Evolutionary conservation across 2,888 invertebrate species (phyloP), one percentile per base, ranked within the genome.

Genomic region (Strigamia transsilvanica): DNA sequence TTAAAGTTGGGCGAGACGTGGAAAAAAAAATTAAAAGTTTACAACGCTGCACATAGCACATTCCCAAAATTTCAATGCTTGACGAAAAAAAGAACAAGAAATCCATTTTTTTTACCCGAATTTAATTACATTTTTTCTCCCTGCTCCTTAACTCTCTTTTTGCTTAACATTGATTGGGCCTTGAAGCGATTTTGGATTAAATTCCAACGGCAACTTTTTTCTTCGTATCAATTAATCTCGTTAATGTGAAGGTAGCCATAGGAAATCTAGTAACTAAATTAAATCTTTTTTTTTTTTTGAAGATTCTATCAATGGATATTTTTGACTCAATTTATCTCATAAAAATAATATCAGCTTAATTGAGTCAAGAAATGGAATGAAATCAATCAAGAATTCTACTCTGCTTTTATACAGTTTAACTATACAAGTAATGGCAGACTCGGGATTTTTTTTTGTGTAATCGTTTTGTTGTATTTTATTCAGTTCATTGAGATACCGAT

Each of bases 171-270:
- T 73, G 73, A 73, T 73, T 73, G 73, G 73, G 32, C 73, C 73
- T 73, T n/a, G 27, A 23, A 73, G 73, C 73, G 27, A 32, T 73
- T 73, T 73, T 73, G 73, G 73, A 73, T 73, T 73, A 73, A 73
- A 73, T 73, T 73, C 73, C 32, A 32, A 27, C 10, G 73, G 18
- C 18, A 18, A n/a, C 6, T 56, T 73, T 73, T 66, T 73, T 73
- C 15, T 15, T 32, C 73, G 15, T 73, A 73, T 73, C 73, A 73
- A 73, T 73, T 73, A 73, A 73, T 73, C 73, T 73, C 73, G 73
- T 73, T 73, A 73, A 23, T 27, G n/a, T 73, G 27, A 27, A 27
- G 5, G 27, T 73, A 27, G 32, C 6, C 1, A 73, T 15, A n/a
- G 73, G 73, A 27, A 27, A 27, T 73, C 0, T n/a, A 56, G 3